Evolutionary conservation across 2,797 vertebrate genomes (phyloP), one percentile per base, ranked within the genome.

Genomic region (Spondyliosoma cantharus): DNA sequence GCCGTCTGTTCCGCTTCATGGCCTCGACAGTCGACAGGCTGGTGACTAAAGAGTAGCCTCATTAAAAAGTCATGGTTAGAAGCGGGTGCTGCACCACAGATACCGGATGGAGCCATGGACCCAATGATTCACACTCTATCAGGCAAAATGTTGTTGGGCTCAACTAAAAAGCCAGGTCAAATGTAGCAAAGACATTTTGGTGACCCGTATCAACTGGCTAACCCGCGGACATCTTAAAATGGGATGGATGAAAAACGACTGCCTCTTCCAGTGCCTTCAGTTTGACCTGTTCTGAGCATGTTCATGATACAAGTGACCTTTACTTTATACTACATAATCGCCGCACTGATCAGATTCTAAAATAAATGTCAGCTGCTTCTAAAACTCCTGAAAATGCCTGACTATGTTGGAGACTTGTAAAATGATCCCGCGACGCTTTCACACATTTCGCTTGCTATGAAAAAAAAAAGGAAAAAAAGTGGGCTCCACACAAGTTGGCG

Each of bases 11-110:
- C 79, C 43, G 74, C 86, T 86, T 88, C 84, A 27, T 15, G 62
- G 85, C 90, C 32, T 71, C 73, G 32, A 85, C 81, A 66, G 82
- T 79, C 46, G 48, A 90, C 86, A 87, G 83, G 74, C 88, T 82
- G 80, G 76, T 85, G 80, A 90, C 86, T 90, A 89, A 94, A 90
- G 84, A 90, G 82, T 73, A 79, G 82, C 67, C 86, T 91, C 82
- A 91, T 94, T 92, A 91, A 93, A 93, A 89, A 93, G 92, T 92
- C 83, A 92, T 86, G 75, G 72, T 74, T 85, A 85, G 61, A 89
- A 76, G 79, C 54, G 65, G 75, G 42, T 45, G 71, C 64, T 19
- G 70, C 74, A 17, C 45, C 67, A 74, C 80, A 72, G 29, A 67
- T 54, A 50, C 64, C 74, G 52, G 27, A 67, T 9, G 42, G 27